Evolutionary conservation across 1,140 invertebrate genomes (phyloP).

Genomic region (Orchestia grillus): DNA sequence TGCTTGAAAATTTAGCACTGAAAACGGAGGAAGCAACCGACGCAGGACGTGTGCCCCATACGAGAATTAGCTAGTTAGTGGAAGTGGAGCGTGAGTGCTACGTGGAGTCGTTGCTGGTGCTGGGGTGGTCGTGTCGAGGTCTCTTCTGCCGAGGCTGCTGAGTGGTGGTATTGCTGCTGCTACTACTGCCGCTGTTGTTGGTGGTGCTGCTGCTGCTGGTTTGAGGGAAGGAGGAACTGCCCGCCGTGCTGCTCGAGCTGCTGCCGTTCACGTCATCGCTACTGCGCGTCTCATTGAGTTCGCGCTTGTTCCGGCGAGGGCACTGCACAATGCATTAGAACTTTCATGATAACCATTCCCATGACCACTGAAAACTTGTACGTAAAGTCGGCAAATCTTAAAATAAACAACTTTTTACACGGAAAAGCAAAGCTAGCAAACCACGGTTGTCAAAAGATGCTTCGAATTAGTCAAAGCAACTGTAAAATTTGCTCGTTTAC

Average conservation of each 20-base stretch:
- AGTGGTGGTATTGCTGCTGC: background rate
- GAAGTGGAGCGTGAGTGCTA: background rate
- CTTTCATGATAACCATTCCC: background rate
- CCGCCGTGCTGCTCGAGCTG: background rate
- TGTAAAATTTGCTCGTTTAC: too few species aligned
- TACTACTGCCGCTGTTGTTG: background rate
- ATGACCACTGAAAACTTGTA: too few species aligned
- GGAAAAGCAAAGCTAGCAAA: too few species aligned
- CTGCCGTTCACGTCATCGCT: constrained; percentile 5
- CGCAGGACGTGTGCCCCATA: background rate
- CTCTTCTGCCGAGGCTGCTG: constrained; percentile 25
- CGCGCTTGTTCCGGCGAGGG: constrained; percentile 37
- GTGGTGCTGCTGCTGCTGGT: background rate
- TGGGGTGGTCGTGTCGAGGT: constrained; percentile 27
- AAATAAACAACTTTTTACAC: too few species aligned
- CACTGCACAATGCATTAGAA: background rate
- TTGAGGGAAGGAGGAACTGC: background rate
- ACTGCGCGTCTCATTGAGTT: background rate
- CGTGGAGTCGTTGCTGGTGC: constrained; percentile 46
- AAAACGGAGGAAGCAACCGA: background rate
- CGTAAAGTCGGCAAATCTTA: too few species aligned
- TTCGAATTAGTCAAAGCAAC: too few species aligned
- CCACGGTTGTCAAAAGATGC: too few species aligned
- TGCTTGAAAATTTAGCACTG: background rate
- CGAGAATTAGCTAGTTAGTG: background rate